These are phyloP conservation scores for Aspidiotus destructor DNA, from an alignment of 2,888 invertebrate species.

Conservation along the genomic window DNA sequence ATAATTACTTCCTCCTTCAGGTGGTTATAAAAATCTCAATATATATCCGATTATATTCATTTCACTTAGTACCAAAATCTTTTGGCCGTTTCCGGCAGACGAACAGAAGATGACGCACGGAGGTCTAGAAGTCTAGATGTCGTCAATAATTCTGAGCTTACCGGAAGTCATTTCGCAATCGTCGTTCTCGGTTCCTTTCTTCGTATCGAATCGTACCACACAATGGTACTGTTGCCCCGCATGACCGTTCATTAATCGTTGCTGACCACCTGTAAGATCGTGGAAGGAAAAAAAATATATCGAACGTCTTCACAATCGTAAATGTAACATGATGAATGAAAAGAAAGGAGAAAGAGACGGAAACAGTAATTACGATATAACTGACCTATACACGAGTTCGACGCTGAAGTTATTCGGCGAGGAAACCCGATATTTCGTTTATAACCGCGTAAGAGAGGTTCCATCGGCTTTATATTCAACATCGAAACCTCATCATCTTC, in stretches of 20 bases:
- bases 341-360: not conserved
- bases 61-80: too few relatives aligned
- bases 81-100: too few relatives aligned
- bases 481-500: constrained; percentile 63
- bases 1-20: too few relatives aligned
- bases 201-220: constrained; percentile 22
- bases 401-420: constrained; percentile 32
- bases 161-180: constrained; percentile 22
- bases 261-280: not conserved
- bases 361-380: not conserved
- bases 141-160: not conserved
- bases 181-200: constrained; percentile 19
- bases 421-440: constrained; percentile 43
- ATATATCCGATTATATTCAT: too few relatives aligned
- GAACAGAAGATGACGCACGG: too few relatives aligned
- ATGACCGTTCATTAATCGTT: constrained; percentile 14
- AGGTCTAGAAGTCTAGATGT: not conserved
- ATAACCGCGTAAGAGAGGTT: constrained; percentile 70
- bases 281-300: not conserved
- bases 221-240: constrained; percentile 10
- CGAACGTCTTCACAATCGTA: not conserved
- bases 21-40: too few relatives aligned
- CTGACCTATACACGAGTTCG: constrained; percentile 13
- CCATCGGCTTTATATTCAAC: constrained; percentile 75
- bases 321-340: not conserved